Evolutionary conservation across 2,113 vertebrate species (phyloP).

Genomic region (Mugil cephalus): DNA sequence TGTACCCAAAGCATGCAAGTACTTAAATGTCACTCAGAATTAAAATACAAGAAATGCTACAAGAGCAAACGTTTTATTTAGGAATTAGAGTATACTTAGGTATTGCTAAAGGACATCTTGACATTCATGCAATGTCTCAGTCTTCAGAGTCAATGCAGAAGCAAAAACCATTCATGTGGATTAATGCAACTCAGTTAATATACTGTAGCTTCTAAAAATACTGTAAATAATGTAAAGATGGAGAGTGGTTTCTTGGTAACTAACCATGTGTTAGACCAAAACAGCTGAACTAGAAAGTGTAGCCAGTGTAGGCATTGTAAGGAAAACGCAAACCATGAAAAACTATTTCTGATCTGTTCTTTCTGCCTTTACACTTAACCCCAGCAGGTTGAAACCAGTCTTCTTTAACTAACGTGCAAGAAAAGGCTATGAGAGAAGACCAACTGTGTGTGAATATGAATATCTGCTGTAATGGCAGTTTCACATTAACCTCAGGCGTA

Average conservation of each 20-base stretch:
- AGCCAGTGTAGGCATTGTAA: not conserved
- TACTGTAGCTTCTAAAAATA: not conserved
- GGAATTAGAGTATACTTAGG: conserved; percentile 9
- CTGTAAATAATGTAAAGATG: not conserved
- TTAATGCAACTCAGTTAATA: conserved; percentile 4
- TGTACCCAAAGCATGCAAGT: conserved; percentile 40
- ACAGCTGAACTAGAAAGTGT: not conserved
- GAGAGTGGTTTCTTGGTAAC: not conserved
- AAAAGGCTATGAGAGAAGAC: not conserved
- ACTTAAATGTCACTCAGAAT: conserved; percentile 45
- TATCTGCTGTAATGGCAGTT: not conserved
- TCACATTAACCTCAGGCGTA: not conserved
- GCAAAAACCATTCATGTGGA: not conserved
- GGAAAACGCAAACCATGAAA: not conserved
- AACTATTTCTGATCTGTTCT: not conserved
- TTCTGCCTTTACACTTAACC: not conserved
- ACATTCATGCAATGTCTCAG: not conserved
- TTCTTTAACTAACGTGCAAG: not conserved
- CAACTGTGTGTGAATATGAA: not conserved
- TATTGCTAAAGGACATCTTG: conserved; percentile 14
- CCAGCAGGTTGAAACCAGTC: not conserved
- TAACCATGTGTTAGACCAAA: not conserved
- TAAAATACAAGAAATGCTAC: conserved; percentile 25
- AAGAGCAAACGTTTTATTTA: conserved; percentile 16
- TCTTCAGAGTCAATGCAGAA: not conserved